phyloP scores from a whole-genome alignment of 2,113 vertebrate genomes.

The Salvelinus fontinalis region DNA sequence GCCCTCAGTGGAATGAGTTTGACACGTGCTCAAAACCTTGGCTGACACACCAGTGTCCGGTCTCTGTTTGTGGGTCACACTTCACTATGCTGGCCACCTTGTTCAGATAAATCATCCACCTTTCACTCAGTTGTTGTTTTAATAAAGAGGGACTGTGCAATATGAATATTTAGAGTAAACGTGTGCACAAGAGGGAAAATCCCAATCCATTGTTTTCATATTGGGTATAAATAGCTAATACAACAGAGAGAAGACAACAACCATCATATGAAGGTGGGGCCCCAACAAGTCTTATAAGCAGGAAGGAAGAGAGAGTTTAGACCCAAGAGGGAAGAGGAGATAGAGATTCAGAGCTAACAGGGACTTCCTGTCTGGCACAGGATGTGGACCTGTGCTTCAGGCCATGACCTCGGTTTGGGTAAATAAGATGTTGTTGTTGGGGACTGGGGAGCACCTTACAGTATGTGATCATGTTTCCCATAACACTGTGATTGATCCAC shows the following conservation, averaged over 20 bases:
- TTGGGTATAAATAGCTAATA: conserved; percentile 40
- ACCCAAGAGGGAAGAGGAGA: conserved; percentile 2
- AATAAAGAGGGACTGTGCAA: conserved; percentile 15
- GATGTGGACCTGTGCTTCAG: conserved; percentile 15
- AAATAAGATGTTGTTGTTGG: too few relatives aligned
- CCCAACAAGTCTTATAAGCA: conserved; percentile 3
- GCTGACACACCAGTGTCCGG: not conserved
- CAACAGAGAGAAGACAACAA: conserved; percentile 21
- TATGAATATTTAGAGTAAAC: conserved; percentile 48
- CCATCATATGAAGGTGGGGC: not conserved
- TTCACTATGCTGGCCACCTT: not conserved
- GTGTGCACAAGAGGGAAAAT: conserved; percentile 32
- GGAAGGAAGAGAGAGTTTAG: conserved; percentile 13
- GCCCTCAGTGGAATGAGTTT: too few relatives aligned
- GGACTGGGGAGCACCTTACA: too few relatives aligned
- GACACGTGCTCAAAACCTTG: too few relatives aligned
- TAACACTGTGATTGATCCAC: too few relatives aligned
- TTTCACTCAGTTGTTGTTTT: conserved; percentile 32
- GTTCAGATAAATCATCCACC: conserved; percentile 60
- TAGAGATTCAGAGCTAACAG: not conserved
- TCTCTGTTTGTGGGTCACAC: not conserved
- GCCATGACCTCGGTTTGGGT: too few relatives aligned
- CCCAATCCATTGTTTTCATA: conserved; percentile 16
- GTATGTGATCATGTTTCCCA: too few relatives aligned
- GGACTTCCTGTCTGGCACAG: conserved; percentile 26